Conservation (phyloP, 1,140 invertebrate genomes). For the Cyclargus thomasi region DNA sequence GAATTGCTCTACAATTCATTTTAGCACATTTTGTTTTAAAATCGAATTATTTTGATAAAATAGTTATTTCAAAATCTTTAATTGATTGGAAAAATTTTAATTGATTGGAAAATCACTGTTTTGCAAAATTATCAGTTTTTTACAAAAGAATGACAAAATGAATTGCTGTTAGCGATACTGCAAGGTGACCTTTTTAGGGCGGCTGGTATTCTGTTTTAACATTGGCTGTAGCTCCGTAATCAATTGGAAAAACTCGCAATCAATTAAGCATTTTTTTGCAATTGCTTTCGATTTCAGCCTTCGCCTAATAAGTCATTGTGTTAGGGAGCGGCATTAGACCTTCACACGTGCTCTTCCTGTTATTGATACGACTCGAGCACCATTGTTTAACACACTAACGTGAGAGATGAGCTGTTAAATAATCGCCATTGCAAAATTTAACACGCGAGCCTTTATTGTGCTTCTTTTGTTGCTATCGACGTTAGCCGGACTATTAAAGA, state of each 20-base stretch:
- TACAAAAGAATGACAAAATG: too few relatives aligned
- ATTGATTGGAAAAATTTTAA: too few relatives aligned
- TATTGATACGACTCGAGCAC: conserved; percentile 28
- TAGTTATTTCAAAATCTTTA: too few relatives aligned
- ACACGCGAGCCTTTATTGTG: conserved; percentile 16
- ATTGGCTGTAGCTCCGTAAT: not conserved
- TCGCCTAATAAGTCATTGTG: conserved; percentile 13
- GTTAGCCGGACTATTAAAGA: conserved; percentile 9
- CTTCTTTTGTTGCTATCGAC: conserved; percentile 7
- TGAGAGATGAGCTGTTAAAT: conserved; percentile 34
- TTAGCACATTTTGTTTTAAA: too few relatives aligned
- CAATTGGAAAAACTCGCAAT: not conserved
- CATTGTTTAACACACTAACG: conserved; percentile 32
- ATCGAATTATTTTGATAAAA: too few relatives aligned
- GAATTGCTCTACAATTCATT: too few relatives aligned
- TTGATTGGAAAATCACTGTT: too few relatives aligned
- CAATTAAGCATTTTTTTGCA: not conserved
- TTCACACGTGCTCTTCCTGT: conserved; percentile 33
- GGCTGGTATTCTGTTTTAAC: not conserved
- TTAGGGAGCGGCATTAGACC: conserved; percentile 23
- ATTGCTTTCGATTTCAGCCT: conserved; percentile 11
- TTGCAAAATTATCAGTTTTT: too few relatives aligned
- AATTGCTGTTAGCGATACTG: too few relatives aligned
- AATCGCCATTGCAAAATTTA: conserved; percentile 30
- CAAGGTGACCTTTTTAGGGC: too few relatives aligned